Percentiles rank a stretch among this genome's conserved stretches.
Evolutionary conservation across 2,113 vertebrate genomes (phyloP).

Genomic region (Polyodon spathula): DNA sequence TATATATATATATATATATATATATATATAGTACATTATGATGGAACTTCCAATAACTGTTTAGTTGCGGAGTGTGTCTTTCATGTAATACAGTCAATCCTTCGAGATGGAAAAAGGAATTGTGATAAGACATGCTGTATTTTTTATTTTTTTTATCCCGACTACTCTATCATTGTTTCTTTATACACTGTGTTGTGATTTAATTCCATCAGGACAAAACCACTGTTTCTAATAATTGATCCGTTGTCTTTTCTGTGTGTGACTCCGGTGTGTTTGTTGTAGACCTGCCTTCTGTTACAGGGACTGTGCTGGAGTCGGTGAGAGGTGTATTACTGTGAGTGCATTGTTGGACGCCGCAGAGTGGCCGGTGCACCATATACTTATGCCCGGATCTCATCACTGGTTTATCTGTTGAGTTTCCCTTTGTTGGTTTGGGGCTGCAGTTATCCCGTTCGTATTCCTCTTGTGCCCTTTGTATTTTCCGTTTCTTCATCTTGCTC

Average conservation of each 20-base stretch:
- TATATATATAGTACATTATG: no score
- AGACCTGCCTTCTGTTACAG: conserved; percentile 15
- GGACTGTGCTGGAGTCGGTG: conserved; percentile 11
- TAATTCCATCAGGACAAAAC: conserved; percentile 65
- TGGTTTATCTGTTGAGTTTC: conserved; percentile 30
- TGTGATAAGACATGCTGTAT: no score
- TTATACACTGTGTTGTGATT: conserved; percentile 19
- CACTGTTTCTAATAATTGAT: conserved; percentile 59
- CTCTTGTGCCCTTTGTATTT: conserved; percentile 90
- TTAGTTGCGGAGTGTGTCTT: no score
- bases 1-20: no score
- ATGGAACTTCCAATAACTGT: no score
- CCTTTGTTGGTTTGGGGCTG: conserved; percentile 40
- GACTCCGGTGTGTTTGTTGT: conserved; percentile 14
- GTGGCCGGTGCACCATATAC: conserved; percentile 9
- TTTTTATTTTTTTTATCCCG: no score
- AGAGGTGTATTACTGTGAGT: conserved; percentile 29
- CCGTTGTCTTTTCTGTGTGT: conserved; percentile 31
- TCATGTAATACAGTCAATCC: no score
- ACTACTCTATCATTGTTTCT: no score
- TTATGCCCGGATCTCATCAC: conserved; percentile 42
- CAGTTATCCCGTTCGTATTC: conserved; percentile 93
- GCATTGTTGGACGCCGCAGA: conserved; percentile 35
- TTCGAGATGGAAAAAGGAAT: no score
- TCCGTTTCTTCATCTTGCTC: conserved; percentile 87